These are phyloP conservation scores for Leucopternis melanops DNA, from an alignment of 2,113 vertebrate genomes.

Conservation along the genomic window DNA sequence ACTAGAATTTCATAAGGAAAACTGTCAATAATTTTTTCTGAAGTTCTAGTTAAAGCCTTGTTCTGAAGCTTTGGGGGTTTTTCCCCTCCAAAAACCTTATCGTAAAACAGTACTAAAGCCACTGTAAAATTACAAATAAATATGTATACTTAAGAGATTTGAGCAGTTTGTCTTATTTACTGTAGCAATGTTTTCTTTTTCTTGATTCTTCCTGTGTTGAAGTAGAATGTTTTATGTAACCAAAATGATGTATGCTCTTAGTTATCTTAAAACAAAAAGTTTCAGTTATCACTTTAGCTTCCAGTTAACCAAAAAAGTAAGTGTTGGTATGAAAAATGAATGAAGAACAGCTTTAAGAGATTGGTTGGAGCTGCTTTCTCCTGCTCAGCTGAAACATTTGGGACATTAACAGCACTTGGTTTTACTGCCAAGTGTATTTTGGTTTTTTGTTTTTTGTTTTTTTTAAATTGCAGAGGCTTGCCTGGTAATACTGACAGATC, in stretches of 20 bases:
- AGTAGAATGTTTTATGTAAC: background rate
- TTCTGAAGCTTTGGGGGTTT: slow-evolving; percentile 12
- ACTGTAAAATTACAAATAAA: slow-evolving; percentile 66
- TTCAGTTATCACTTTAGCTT: background rate
- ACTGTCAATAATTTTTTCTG: slow-evolving; percentile 13
- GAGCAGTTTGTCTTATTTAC: slow-evolving; percentile 19
- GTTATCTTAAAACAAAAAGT: background rate
- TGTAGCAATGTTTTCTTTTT: background rate
- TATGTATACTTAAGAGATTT: slow-evolving; percentile 36
- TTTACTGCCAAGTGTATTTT: background rate
- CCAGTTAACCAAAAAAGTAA: background rate
- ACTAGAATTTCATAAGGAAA: slow-evolving; percentile 8
- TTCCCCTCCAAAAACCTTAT: background rate
- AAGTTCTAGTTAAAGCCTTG: slow-evolving; percentile 1
- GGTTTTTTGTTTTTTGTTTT: background rate
- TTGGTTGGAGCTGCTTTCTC: background rate
- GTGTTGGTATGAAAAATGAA: background rate
- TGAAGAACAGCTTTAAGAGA: background rate
- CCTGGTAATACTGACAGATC: background rate
- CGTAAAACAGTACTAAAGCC: slow-evolving; percentile 39
- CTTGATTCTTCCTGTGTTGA: background rate
- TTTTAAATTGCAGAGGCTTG: background rate
- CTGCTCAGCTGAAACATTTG: background rate
- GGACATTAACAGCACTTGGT: background rate
- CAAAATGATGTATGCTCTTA: background rate